These are phyloP conservation scores for Proterorhinus semilunaris DNA, from an alignment of 2,113 vertebrate genomes.

Conservation along the genomic window DNA sequence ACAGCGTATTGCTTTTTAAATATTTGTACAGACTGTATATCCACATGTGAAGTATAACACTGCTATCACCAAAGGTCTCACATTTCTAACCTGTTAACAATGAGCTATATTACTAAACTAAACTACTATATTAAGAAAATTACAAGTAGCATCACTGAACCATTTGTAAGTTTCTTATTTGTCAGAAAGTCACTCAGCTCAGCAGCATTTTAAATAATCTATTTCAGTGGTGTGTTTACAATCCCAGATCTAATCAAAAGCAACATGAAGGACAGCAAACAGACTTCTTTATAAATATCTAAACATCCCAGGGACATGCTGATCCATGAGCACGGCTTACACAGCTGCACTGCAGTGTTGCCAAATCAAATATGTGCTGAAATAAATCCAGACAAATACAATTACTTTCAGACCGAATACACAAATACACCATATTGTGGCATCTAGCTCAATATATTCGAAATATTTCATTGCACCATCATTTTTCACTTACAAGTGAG, in stretches of 20 bases:
- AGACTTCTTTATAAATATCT: constrained; percentile 16
- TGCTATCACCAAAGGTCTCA: too few species aligned
- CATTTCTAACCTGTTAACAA: too few species aligned
- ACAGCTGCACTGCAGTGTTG: not conserved
- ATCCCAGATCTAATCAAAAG: constrained; percentile 8
- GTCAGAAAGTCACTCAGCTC: constrained; percentile 2
- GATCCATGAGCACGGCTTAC: constrained; percentile 5
- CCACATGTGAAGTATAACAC: too few species aligned
- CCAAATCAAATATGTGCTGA: constrained; percentile 10
- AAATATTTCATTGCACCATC: too few species aligned
- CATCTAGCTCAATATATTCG: too few species aligned
- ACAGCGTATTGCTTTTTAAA: too few species aligned
- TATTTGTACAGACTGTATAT: too few species aligned
- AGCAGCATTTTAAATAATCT: constrained; percentile 2
- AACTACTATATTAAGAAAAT: not conserved
- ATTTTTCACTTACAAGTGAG: too few species aligned
- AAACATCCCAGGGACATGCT: constrained; percentile 9
- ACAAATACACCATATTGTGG: too few species aligned
- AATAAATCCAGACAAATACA: constrained; percentile 3
- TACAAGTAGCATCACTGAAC: not conserved
- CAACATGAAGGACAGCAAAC: constrained; percentile 10
- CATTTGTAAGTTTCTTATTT: not conserved
- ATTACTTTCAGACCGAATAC: not conserved
- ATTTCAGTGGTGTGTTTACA: constrained; percentile 3
- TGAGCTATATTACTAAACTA: too few species aligned